Conservation (phyloP, 92 coral and sea anemone genomes). For the Metridium senile region DNA sequence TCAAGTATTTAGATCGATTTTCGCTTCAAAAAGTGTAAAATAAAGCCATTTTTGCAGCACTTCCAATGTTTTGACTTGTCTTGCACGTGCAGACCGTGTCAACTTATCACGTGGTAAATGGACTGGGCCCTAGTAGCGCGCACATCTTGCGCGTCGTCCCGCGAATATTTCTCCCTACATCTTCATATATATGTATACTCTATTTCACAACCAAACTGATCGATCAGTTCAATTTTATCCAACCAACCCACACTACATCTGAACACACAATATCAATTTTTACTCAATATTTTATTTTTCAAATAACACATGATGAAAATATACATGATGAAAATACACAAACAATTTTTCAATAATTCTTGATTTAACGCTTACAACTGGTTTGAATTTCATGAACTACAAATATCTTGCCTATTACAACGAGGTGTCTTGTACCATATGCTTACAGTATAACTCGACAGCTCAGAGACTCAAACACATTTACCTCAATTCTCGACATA, state of each 20-base stretch:
- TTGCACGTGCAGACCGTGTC: background rate
- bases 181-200: too few species aligned
- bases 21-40: background rate
- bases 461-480: too few species aligned
- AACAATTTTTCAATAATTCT: too few species aligned
- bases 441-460: too few species aligned
- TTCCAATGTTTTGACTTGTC: background rate
- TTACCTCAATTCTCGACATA: too few species aligned
- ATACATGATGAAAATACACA: too few species aligned
- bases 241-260: background rate
- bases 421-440: too few species aligned
- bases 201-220: too few species aligned
- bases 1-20: background rate
- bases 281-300: background rate
- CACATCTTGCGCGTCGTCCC: background rate
- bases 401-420: too few species aligned
- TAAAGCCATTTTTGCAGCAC: background rate
- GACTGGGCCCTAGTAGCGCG: slow-evolving; percentile 15
- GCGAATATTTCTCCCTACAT: background rate
- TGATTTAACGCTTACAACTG: too few species aligned
- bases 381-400: too few species aligned
- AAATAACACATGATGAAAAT: background rate
- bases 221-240: background rate
- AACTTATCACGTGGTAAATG: background rate
- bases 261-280: background rate